Conservation (phyloP, 2,797 vertebrate genomes). For the Lepidocolaptes lacrymiger region DNA sequence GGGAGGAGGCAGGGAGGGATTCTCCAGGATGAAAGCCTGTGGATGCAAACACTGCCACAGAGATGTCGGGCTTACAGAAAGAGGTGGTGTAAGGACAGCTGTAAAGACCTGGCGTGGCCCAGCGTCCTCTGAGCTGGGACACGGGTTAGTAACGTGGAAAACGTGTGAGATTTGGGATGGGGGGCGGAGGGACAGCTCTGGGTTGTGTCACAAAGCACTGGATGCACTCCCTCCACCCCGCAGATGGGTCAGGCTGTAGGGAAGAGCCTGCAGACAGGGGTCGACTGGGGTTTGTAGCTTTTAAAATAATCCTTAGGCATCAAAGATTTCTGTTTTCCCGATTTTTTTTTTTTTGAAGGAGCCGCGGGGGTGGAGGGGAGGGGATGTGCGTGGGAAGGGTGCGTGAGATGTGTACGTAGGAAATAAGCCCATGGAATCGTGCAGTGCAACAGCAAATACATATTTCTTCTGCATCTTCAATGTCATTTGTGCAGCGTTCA, state of each 20-base stretch:
- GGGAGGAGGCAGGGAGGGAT: slow-evolving; percentile 52
- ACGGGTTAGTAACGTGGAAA: neutral
- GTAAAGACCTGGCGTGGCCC: neutral
- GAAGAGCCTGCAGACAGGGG: neutral
- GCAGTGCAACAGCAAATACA: slow-evolving; percentile 22
- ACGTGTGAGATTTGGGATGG: neutral
- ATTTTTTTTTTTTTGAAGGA: neutral
- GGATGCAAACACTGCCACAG: slow-evolving; percentile 18
- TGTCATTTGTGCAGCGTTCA: slow-evolving; percentile 49
- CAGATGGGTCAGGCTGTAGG: neutral
- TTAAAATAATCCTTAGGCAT: neutral
- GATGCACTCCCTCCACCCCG: neutral
- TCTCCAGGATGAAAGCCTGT: slow-evolving; percentile 53
- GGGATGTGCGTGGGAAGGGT: slow-evolving; percentile 11
- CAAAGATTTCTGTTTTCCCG: neutral
- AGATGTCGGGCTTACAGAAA: neutral
- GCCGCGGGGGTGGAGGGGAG: neutral
- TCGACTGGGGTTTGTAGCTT: neutral
- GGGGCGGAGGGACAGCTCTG: neutral
- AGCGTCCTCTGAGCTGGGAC: neutral
- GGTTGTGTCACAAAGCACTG: neutral
- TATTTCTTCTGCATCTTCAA: slow-evolving; percentile 52
- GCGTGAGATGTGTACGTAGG: neutral
- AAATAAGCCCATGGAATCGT: neutral
- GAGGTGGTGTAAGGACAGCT: slow-evolving; percentile 60